Evolutionary conservation across 2,113 vertebrate species (phyloP).

Genomic region (Mionectes macconnelli): DNA sequence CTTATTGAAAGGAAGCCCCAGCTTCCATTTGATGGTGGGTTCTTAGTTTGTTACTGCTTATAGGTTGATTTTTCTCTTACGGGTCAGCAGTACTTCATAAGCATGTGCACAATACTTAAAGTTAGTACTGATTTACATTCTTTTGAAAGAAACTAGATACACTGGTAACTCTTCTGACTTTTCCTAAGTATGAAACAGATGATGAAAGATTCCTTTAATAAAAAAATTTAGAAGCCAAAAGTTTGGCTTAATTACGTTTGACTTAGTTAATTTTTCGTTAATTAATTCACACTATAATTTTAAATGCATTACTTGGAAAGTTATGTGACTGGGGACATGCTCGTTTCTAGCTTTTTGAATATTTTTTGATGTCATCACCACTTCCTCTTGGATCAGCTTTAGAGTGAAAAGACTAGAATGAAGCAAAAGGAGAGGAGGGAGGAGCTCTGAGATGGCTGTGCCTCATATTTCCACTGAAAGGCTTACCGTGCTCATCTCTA

Average conservation of each 20-base stretch:
- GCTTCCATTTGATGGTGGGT: conserved; percentile 86
- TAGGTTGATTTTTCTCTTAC: neutral
- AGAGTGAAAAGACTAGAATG: neutral
- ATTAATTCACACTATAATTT: neutral
- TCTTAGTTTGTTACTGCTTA: neutral
- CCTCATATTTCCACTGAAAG: neutral
- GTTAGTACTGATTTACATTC: neutral
- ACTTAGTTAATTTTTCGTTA: neutral
- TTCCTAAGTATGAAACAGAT: neutral
- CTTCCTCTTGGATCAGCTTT: neutral
- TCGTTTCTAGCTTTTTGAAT: neutral
- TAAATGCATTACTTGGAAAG: neutral
- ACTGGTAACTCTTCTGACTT: neutral
- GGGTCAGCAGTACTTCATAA: neutral
- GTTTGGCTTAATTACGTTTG: neutral
- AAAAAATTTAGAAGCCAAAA: neutral
- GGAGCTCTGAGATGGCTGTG: neutral
- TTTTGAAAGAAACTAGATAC: neutral
- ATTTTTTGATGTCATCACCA: neutral
- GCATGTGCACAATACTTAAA: neutral
- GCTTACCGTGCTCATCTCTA: neutral
- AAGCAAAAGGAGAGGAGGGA: neutral
- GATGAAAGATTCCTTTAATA: neutral
- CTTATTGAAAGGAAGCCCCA: conserved; percentile 88
- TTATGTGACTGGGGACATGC: neutral